Base-by-base conservation (phyloP, 2,113 vertebrate genomes). In the Rhodinocichla rosea region DNA sequence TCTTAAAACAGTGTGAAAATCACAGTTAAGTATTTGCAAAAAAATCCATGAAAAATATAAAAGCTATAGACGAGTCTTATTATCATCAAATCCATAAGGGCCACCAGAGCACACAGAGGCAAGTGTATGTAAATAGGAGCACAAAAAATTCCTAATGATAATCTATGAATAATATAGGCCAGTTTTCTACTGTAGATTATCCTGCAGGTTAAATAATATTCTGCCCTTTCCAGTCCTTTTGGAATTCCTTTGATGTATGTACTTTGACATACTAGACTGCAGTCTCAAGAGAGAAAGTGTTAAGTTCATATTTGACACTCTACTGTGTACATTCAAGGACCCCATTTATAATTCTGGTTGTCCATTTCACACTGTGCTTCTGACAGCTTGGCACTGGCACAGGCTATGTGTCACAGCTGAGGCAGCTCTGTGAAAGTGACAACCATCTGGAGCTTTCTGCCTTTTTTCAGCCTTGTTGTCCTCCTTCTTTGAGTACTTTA, bases 371-470 rank as follows among this genome's bases (percentile, higher is more conserved):
- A 39, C 87, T 91, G 68, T 76, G 57, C 14, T 90, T 89, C 87
- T 96, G 91, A 84, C 94, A 94, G 69, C 69, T 94, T 96, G 94
- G 62, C 87, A 74, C 62, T 80, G 68, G 39, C 8, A 3, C 76
- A 78, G 35, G 44, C 69, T 70, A 3, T 4, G 2, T 89, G 65
- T 84, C 87, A 89, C 3, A 91, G 84, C 85, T 94, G 89, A 97
- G 79, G 92, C 45, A 86, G 84, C 62, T 77, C 89, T 95, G 45
- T 77, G 71, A 82, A 76, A 87, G 45, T 67, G 87, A 68, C 85
- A 94, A 69, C 91, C 95, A 96, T 93, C 85, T 95, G 96, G 83
- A 94, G 49, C 28, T 57, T 90, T 77, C 56, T 81, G 68, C 7
- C n/a, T 71, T 84, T 90, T 88, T 89, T 82, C n/a, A 84, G 42